Evolutionary conservation across 30 jellyfish, hydroid and myxozoan genomes (phyloP).

Genomic region (Aurelia sp.): DNA sequence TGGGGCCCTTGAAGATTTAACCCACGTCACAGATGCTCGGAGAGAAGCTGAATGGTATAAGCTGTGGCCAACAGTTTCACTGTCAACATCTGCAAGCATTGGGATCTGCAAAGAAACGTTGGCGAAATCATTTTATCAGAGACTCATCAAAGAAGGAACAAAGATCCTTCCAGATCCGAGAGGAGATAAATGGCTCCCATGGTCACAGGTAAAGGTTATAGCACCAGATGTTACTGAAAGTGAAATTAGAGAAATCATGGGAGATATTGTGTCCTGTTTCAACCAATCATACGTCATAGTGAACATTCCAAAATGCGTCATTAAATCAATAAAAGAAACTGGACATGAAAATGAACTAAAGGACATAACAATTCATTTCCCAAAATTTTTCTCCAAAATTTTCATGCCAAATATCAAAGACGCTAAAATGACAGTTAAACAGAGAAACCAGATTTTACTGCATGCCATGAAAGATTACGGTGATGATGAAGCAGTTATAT

Average conservation of each 20-base stretch:
- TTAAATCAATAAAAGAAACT: constrained; percentile 2
- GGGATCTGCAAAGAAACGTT: background rate
- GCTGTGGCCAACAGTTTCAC: constrained; percentile 20
- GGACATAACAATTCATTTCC: background rate
- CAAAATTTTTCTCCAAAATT: constrained; percentile 16
- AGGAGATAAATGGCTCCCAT: constrained; percentile 11
- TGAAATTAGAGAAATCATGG: background rate
- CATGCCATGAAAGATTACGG: background rate
- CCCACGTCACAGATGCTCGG: background rate
- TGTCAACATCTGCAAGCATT: background rate
- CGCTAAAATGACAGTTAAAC: background rate
- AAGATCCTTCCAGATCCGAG: constrained; percentile 2
- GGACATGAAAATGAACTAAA: constrained; percentile 25
- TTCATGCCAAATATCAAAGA: constrained; percentile 22
- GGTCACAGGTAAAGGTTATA: constrained; percentile 28
- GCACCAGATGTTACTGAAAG: background rate
- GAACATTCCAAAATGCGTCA: constrained; percentile 17
- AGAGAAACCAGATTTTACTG: background rate
- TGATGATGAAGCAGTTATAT: background rate
- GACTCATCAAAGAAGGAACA: background rate
- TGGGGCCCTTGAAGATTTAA: constrained; percentile 17
- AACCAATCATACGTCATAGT: background rate
- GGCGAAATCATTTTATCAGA: constrained; percentile 1
- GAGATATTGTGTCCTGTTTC: background rate
- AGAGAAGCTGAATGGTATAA: constrained; percentile 33